These are phyloP conservation scores for Syritta pipiens DNA, from an alignment of 2,888 invertebrate species.

Conservation along the genomic window DNA sequence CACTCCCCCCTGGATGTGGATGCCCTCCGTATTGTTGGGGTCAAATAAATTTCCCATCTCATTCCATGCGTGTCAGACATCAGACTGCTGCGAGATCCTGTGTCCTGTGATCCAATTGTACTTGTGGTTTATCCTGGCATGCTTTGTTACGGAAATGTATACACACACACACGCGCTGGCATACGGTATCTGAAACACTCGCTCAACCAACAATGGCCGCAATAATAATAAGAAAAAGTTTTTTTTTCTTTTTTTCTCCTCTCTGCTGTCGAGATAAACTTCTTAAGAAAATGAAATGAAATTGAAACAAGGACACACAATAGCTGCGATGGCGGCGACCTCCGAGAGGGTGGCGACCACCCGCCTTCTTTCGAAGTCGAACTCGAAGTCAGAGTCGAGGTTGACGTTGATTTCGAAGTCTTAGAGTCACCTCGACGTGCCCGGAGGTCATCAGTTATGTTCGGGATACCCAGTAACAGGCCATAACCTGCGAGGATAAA, in stretches of 20 bases:
- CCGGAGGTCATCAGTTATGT: conserved; percentile 49
- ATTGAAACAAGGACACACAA: conserved; percentile 64
- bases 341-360: conserved; percentile 28
- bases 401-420: conserved; percentile 33
- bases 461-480: conserved; percentile 46
- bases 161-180: neutral
- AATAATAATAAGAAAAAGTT: conserved; percentile 52
- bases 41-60: conserved; percentile 62
- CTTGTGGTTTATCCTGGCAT: conserved; percentile 50
- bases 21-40: conserved; percentile 38
- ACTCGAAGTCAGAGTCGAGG: conserved; percentile 24
- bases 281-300: conserved; percentile 66
- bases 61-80: conserved; percentile 66
- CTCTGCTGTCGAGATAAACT: conserved; percentile 57
- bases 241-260: conserved; percentile 6
- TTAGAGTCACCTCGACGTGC: conserved; percentile 7
- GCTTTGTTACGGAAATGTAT: conserved; percentile 43
- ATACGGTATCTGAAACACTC: conserved; percentile 23
- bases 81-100: conserved; percentile 55
- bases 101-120: conserved; percentile 59
- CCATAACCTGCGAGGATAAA: conserved; percentile 44
- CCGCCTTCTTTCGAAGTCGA: conserved; percentile 35
- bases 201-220: conserved; percentile 35
- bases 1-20: neutral
- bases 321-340: conserved; percentile 2